phyloP scores from a whole-genome alignment of 2,113 vertebrate genomes.

The Ctenomys sociabilis region DNA sequence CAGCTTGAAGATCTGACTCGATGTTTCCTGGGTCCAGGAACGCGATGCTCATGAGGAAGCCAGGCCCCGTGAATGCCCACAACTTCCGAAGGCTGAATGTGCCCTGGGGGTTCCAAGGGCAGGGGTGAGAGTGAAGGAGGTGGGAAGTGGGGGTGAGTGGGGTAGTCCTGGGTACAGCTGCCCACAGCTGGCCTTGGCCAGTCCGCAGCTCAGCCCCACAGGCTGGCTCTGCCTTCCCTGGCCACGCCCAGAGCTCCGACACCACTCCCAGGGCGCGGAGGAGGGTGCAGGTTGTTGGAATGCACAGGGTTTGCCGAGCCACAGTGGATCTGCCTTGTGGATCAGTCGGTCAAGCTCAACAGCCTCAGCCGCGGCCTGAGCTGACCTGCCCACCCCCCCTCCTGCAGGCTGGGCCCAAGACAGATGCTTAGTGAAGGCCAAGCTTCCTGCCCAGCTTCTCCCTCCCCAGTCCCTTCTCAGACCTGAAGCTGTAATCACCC shows the following conservation, averaged over 20 bases:
- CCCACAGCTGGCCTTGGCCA: background rate
- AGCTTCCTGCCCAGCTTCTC: background rate
- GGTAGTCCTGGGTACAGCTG: background rate
- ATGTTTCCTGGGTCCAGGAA: slow-evolving; percentile 90
- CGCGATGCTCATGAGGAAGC: slow-evolving; percentile 92
- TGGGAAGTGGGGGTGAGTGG: too few relatives aligned
- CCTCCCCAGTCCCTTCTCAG: background rate
- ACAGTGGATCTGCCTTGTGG: background rate
- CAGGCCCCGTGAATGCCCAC: slow-evolving; percentile 89
- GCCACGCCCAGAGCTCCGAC: too few relatives aligned
- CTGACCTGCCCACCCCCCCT: background rate
- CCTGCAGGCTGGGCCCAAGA: background rate
- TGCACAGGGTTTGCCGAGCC: slow-evolving; percentile 44
- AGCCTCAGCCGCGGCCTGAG: background rate
- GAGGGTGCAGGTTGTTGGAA: background rate
- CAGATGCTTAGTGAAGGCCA: background rate
- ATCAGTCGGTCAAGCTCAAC: background rate
- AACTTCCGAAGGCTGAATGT: slow-evolving; percentile 88
- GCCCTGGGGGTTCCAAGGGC: slow-evolving; percentile 65
- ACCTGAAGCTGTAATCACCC: background rate
- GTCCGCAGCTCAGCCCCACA: background rate
- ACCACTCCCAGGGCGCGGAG: background rate
- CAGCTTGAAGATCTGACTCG: slow-evolving; percentile 88
- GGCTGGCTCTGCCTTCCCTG: background rate
- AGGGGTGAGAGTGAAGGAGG: background rate